These are phyloP conservation scores for Rhagologus leucostigma DNA, from an alignment of 2,113 vertebrate species.

Conservation along the genomic window DNA sequence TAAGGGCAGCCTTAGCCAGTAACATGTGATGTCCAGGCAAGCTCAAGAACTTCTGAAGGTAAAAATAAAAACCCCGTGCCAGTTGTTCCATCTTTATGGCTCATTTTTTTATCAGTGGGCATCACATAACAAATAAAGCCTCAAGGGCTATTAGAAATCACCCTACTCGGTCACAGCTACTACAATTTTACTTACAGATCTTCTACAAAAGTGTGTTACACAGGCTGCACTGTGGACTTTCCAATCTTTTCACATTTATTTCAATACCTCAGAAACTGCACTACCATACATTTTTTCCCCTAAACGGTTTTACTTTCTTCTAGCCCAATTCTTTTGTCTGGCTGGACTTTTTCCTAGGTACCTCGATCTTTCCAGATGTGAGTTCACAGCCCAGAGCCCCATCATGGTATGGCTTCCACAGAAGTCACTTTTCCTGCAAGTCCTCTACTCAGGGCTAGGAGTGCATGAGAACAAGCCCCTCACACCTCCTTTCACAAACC, in stretches of 20 bases:
- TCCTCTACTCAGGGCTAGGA: not conserved
- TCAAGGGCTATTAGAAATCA: not conserved
- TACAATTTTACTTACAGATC: not conserved
- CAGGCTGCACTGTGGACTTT: not conserved
- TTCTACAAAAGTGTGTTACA: not conserved
- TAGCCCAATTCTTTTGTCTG: not conserved
- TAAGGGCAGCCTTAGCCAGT: not conserved
- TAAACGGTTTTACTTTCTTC: not conserved
- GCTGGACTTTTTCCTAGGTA: not conserved
- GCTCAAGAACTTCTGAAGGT: not conserved
- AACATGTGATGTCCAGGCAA: not conserved
- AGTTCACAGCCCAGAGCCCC: not conserved
- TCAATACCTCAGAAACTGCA: not conserved
- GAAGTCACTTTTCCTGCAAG: not conserved
- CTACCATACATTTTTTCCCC: not conserved
- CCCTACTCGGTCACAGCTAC: not conserved
- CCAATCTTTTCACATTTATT: not conserved
- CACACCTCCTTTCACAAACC: not conserved
- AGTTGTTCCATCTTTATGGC: not conserved
- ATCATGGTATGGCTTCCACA: not conserved
- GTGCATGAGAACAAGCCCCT: accelerated
- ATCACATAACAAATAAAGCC: not conserved
- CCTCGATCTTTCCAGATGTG: not conserved
- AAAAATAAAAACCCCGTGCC: not conserved
- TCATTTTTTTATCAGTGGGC: not conserved